Conservation (phyloP, 2,888 invertebrate genomes). For the Palloptera scutellata region DNA sequence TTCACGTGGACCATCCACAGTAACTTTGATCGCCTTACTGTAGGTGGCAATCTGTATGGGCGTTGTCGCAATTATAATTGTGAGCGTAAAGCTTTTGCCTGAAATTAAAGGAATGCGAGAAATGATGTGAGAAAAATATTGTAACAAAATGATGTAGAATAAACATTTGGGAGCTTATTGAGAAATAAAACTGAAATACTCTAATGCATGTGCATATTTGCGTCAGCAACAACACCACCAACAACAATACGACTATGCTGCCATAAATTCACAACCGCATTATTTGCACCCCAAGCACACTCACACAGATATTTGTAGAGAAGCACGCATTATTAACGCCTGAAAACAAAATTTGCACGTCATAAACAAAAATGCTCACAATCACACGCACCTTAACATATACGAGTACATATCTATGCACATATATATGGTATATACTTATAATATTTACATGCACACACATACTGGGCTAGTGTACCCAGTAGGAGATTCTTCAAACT, state of each 20-base stretch:
- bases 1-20: conserved; percentile 98
- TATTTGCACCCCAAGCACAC: conserved; percentile 13
- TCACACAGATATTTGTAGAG: not conserved
- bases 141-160: conserved; percentile 12
- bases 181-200: not conserved
- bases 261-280: conserved; percentile 35
- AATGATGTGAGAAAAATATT: not conserved
- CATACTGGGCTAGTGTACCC: no score
- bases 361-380: conserved; percentile 15
- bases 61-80: conserved; percentile 91
- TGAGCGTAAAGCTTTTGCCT: conserved; percentile 98
- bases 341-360: conserved; percentile 61
- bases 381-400: not conserved
- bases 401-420: not conserved
- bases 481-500: conserved; percentile 10
- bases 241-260: conserved; percentile 11
- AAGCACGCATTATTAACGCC: conserved; percentile 69
- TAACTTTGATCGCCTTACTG: conserved; percentile 98
- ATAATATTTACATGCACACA: no score
- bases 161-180: conserved; percentile 9
- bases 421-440: not conserved
- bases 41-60: conserved; percentile 98
- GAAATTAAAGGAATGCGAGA: conserved; percentile 54
- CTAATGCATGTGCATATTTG: not conserved
- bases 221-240: conserved; percentile 12